Evolutionary conservation across 2,888 invertebrate species (phyloP), one percentile per base, ranked within the genome.

Genomic region (Myopa testacea): DNA sequence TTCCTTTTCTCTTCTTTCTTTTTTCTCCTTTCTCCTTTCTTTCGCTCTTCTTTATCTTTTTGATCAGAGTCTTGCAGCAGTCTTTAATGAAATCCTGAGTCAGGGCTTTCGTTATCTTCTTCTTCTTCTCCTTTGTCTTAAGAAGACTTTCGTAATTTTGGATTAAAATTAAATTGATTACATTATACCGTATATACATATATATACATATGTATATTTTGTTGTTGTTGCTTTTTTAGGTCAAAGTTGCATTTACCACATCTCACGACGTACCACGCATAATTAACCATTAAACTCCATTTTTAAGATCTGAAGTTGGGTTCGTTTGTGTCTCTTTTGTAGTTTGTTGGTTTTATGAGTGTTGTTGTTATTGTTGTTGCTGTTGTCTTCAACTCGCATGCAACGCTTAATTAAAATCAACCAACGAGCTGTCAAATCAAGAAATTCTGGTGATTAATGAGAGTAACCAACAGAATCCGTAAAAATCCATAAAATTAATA

Each of bases 361-460:
- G 10, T 8, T 8, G 50, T 50, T 55, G 14, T 16, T n/a, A 55
- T 55, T 10, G 26, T 63, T 55, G 16, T 5, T 5, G 55, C n/a
- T 16, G 14, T 55, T 55, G 14, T 12, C 16, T n/a, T 12, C 8
- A 55, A 5, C 8, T n/a, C 55, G n/a, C 14, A n/a, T 37, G 38
- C 37, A 38, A 65, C 69, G 16, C 52, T 52, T 37, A 70, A 70
- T 70, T 70, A 55, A 70, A 70, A 34, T 37, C 55, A 70, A 70
- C 70, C 52, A 55, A 70, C 70, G 55, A 37, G 4, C 70, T 55
- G 52, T 70, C 70, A 70, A 70, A 70, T 70, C 70, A 52, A 70
- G 70, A 70, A 55, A 55, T 70, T 70, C 69, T 70, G 55, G 37
- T 37, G 55, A 70, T 70, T 70, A 70, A 55, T 70, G 70, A 65